phyloP scores from a whole-genome alignment of 1,140 invertebrate genomes.

The Vanessa atalanta region DNA sequence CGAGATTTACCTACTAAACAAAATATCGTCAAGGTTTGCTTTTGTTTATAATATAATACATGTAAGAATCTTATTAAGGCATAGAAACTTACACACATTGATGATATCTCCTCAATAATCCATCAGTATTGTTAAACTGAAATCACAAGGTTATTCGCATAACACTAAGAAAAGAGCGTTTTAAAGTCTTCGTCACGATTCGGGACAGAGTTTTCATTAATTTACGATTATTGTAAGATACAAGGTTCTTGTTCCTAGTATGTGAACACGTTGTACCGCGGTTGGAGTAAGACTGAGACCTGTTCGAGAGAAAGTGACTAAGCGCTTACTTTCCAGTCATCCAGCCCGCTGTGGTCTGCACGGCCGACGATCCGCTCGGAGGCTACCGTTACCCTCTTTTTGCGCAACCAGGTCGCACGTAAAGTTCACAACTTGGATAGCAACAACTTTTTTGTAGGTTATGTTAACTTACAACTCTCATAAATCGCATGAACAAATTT shows the following conservation, averaged over 20 bases:
- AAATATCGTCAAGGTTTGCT: constrained; percentile 12
- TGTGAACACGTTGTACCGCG: constrained; percentile 21
- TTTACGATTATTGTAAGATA: constrained; percentile 26
- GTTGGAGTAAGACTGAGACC: constrained; percentile 52
- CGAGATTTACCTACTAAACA: not conserved
- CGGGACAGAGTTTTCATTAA: constrained; percentile 26
- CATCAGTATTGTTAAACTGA: constrained; percentile 46
- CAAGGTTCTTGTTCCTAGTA: constrained; percentile 16
- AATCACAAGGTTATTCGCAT: constrained; percentile 43
- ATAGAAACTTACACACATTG: constrained; percentile 21
- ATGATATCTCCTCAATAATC: constrained; percentile 26
- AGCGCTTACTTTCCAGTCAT: constrained; percentile 71
- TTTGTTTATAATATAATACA: not conserved
- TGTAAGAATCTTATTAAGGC: not conserved
- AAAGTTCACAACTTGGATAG: constrained; percentile 52
- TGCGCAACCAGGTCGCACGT: constrained; percentile 55
- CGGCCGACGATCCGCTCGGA: constrained; percentile 23
- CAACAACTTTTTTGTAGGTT: constrained; percentile 37
- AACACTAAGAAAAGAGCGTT: constrained; percentile 24
- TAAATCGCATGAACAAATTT: not conserved
- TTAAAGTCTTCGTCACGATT: constrained; percentile 37
- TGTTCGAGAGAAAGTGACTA: constrained; percentile 75
- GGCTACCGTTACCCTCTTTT: constrained; percentile 70
- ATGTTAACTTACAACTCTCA: constrained; percentile 25
- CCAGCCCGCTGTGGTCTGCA: constrained; percentile 36